Evolutionary conservation across 1,140 invertebrate species (phyloP).

Genomic region (Lepidurus packardi): DNA sequence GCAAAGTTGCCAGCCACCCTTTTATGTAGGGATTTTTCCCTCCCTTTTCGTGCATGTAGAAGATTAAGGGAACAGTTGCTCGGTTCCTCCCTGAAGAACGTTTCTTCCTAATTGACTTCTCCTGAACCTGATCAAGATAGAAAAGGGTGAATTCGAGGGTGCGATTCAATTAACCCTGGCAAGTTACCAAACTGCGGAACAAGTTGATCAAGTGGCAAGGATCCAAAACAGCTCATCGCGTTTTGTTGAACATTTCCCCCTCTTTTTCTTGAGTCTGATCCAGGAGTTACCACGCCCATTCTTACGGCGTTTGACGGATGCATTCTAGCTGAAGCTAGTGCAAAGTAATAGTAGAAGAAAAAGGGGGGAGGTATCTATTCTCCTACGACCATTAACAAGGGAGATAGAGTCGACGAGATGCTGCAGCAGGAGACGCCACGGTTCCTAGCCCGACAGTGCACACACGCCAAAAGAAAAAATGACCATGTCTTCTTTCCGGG

Average conservation of each 20-base stretch:
- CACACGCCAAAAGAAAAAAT: conserved; percentile 4
- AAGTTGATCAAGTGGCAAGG: conserved; percentile 11
- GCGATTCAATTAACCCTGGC: conserved; percentile 21
- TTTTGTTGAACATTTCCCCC: not conserved
- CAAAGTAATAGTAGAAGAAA: conserved; percentile 7
- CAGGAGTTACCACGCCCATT: conserved; percentile 6
- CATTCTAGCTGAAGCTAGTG: not conserved
- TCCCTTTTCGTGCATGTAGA: not conserved
- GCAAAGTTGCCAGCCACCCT: not conserved
- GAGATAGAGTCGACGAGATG: conserved; percentile 12
- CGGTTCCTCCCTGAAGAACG: not conserved
- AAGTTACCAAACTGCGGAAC: conserved; percentile 21
- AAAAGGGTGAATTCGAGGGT: conserved; percentile 15
- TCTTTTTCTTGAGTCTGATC: not conserved
- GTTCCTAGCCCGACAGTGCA: not conserved
- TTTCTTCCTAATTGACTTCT: conserved; percentile 9
- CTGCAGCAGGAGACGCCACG: not conserved
- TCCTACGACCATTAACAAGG: conserved; percentile 2
- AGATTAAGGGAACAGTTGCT: conserved; percentile 12
- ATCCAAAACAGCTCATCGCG: not conserved
- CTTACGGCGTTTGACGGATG: not conserved
- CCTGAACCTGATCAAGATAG: not conserved
- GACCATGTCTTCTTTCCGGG: conserved; percentile 20
- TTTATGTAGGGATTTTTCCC: not conserved
- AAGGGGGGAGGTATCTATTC: not conserved